Evolutionary conservation across 2,113 vertebrate genomes (phyloP), one percentile per base, ranked within the genome.

Genomic region (Phalacrocorax carbo): DNA sequence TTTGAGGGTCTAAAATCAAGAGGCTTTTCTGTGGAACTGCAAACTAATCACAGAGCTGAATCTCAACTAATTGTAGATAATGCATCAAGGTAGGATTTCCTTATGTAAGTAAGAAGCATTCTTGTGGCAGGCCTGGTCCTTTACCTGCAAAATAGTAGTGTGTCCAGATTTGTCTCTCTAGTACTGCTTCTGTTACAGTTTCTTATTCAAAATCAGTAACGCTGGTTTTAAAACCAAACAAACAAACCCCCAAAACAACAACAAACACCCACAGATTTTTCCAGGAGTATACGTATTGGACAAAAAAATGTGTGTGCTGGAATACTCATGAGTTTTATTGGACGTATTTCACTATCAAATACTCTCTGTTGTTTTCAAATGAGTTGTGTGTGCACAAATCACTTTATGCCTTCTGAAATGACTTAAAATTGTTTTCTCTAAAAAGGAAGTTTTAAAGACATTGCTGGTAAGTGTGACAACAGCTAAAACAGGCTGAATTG

Each of bases 21-120:
- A 88, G 97, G 95, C 15, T 98, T 98, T 97, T 97, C 98, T 65
- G 95, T 99, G 72, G 98, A 99, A 82, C 97, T 99, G 68, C 97
- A 71, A 91, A 99, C 98, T 48, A 99, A 99, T 90, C 98, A 99
- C 77, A 98, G 99, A 88, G 95, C 99, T 49, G 99, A 99, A 88
- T 99, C 98, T 0, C 97, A 99, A 44, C 97, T 99, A 23, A 99
- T 99, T 73, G 98, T 99, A 70, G 97, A 98, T 71, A 99, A 99
- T 40, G 98, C 98, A 5, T 97, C 98, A 85, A 97, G 97, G 99
- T 99, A 98, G 73, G 95, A 51, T 83, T 94, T 92, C 20, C 80
- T 86, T 71, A 21, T 51, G 42, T 58, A 32, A 21, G 5, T 40
- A 30, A 48, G 73, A 36, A 60, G 60, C 17, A 13, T 82, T 42